A percentile compares a stretch with the other conserved stretches of the same genome.
phyloP scores from a whole-genome alignment of 2,113 vertebrate species.

The Hypanus sabinus region DNA sequence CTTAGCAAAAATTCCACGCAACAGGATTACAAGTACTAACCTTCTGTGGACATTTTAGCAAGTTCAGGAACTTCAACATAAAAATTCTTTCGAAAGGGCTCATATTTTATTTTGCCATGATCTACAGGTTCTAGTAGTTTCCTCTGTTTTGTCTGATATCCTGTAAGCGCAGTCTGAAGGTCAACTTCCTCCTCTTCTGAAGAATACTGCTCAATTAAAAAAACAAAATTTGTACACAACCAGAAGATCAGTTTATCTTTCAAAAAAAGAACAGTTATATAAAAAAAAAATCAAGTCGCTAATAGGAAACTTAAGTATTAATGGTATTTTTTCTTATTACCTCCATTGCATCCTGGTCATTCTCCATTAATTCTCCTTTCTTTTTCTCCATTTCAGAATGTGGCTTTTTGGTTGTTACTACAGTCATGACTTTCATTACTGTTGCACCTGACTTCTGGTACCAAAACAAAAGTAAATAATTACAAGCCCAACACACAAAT shows the following conservation, averaged over 20 bases:
- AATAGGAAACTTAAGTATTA: rapidly evolving
- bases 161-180: conserved; percentile 89
- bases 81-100: conserved; percentile 90
- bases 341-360: conserved; percentile 98
- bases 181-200: conserved; percentile 98
- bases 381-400: conserved; percentile 76
- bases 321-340: conserved; percentile 49
- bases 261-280: background rate
- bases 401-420: conserved; percentile 87
- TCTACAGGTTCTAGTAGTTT: conserved; percentile 94
- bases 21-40: conserved; percentile 48
- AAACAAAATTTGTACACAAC: background rate
- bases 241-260: background rate
- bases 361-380: conserved; percentile 97
- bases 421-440: conserved; percentile 88
- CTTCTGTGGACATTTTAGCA: conserved; percentile 82
- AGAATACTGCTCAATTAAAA: conserved; percentile 70
- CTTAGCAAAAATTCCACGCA: background rate
- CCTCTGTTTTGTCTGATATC: conserved; percentile 95
- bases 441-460: conserved; percentile 80
- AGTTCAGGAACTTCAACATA: conserved; percentile 96
- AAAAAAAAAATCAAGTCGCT: background rate
- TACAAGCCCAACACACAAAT: background rate
- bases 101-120: conserved; percentile 94
- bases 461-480: background rate